Evolutionary conservation across 53 echinoderm and acorn worm genomes (phyloP).

Genomic region (Patiria pectinifera): DNA sequence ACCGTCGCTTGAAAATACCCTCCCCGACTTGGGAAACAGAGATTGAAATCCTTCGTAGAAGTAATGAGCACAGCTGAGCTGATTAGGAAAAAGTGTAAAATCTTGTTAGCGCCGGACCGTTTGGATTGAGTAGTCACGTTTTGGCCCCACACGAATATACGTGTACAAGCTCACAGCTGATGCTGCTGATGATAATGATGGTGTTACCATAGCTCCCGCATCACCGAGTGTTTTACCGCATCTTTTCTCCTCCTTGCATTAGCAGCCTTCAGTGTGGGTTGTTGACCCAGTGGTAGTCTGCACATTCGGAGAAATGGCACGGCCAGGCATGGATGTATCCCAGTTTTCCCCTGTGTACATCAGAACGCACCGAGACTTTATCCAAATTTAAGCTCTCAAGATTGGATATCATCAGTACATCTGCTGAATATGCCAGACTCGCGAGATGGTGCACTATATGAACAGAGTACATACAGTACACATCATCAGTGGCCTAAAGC

Average conservation of each 20-base stretch:
- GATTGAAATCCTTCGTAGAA: constrained; percentile 14
- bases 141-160: neutral
- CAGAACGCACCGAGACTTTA: neutral
- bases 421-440: neutral
- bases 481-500: constrained; percentile 6
- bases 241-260: neutral
- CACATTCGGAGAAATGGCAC: neutral
- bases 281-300: neutral
- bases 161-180: neutral
- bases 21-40: neutral
- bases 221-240: neutral
- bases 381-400: neutral
- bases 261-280: constrained; percentile 21
- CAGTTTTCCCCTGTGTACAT: neutral
- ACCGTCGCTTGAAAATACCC: neutral
- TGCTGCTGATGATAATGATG: constrained; percentile 44
- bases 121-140: constrained; percentile 35
- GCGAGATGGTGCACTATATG: neutral
- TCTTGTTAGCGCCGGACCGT: constrained; percentile 40
- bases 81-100: constrained; percentile 35
- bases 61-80: constrained; percentile 7
- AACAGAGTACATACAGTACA: neutral
- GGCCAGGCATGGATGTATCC: neutral
- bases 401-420: neutral
- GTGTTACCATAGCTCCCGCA: constrained; percentile 13